Evolutionary conservation across 2,888 invertebrate species (phyloP).

Genomic region (Anoplius nigerrimus): DNA sequence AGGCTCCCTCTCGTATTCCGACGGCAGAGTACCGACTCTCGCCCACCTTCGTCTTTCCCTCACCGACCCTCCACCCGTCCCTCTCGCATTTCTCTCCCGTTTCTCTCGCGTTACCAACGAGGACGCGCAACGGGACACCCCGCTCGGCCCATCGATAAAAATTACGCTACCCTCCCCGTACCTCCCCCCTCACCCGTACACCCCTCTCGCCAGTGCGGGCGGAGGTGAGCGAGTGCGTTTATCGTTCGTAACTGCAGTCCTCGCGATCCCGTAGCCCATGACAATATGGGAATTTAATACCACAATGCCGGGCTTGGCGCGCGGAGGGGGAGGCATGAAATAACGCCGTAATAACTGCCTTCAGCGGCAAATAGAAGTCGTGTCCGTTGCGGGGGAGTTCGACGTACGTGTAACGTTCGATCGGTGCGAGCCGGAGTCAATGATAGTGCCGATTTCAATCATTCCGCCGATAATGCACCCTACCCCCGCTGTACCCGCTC

Average conservation of each 20-base stretch:
- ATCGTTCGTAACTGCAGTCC: constrained; percentile 37
- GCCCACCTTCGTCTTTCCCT: neutral
- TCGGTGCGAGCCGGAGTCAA: constrained; percentile 43
- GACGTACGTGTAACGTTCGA: constrained; percentile 23
- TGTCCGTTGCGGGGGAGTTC: neutral
- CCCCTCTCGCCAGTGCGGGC: neutral
- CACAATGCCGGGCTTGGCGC: constrained; percentile 28
- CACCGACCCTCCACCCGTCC: neutral
- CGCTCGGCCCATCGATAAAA: constrained; percentile 49
- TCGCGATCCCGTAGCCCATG: constrained; percentile 38
- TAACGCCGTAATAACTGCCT: constrained; percentile 57
- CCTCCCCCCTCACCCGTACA: neutral
- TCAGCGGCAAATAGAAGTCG: constrained; percentile 51
- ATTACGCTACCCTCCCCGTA: constrained; percentile 34
- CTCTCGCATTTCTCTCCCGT: neutral
- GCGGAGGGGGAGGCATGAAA: constrained; percentile 38
- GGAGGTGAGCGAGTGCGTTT: constrained; percentile 5
- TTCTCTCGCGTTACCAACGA: neutral
- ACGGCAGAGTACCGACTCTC: neutral
- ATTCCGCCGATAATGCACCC: constrained; percentile 24
- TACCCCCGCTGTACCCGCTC: too few species aligned
- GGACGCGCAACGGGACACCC: constrained; percentile 13
- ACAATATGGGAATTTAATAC: constrained; percentile 59
- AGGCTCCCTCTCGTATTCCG: neutral
- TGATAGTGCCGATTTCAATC: constrained; percentile 51